A percentile compares a stretch with the other conserved stretches of the same genome.
phyloP scores from a whole-genome alignment of 2,797 vertebrate genomes.

The Erpetoichthys calabaricus region DNA sequence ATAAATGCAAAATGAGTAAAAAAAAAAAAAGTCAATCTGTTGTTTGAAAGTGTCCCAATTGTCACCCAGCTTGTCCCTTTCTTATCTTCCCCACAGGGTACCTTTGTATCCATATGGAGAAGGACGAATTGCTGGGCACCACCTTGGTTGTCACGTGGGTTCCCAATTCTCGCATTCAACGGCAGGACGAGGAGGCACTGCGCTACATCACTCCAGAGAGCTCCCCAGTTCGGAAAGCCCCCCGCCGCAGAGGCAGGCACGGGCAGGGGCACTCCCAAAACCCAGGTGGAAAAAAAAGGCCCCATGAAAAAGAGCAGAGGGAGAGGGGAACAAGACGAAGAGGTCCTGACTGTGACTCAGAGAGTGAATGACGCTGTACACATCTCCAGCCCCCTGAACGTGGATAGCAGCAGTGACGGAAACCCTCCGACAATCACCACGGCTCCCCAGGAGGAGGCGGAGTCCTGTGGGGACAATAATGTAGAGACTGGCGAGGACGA shows the following conservation, averaged over 20 bases:
- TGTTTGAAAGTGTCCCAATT: slow-evolving; percentile 7
- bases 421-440: slow-evolving; percentile 20
- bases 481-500: slow-evolving; percentile 63
- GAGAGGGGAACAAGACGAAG: too few species aligned
- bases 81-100: slow-evolving; percentile 58
- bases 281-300: neutral
- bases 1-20: too few species aligned
- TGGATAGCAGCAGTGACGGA: slow-evolving; percentile 20
- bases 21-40: too few species aligned
- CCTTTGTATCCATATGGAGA: slow-evolving; percentile 85
- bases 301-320: neutral
- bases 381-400: slow-evolving; percentile 20
- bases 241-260: slow-evolving; percentile 48
- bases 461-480: slow-evolving; percentile 3
- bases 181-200: slow-evolving; percentile 88
- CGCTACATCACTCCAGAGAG: slow-evolving; percentile 87
- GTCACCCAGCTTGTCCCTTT: slow-evolving; percentile 9
- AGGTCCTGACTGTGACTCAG: slow-evolving; percentile 18
- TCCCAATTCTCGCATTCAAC: slow-evolving; percentile 86
- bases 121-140: slow-evolving; percentile 78
- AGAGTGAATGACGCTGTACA: slow-evolving; percentile 8
- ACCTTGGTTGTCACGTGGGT: slow-evolving; percentile 94
- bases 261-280: slow-evolving; percentile 37
- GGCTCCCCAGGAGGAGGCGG: slow-evolving; percentile 37
- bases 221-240: slow-evolving; percentile 73